Conservation (phyloP, 2,888 invertebrate species). For the Orthosia incerta region DNA sequence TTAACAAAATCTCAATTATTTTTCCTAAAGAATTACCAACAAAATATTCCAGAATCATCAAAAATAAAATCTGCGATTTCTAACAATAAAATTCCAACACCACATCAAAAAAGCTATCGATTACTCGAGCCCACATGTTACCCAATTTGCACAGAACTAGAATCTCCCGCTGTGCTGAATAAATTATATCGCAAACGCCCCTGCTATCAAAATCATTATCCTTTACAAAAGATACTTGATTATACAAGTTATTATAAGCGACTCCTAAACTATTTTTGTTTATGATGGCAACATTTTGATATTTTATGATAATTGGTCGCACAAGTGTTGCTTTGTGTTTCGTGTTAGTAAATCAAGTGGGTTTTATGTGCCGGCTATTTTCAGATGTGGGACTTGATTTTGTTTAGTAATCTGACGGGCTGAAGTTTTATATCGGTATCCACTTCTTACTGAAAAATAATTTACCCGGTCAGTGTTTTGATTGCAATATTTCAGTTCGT, state of each 20-base stretch:
- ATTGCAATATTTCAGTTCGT: no score
- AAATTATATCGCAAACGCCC: constrained; percentile 85
- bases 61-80: neutral
- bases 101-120: constrained; percentile 72
- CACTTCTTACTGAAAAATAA: no score
- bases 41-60: no score
- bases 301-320: constrained; percentile 79
- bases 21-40: neutral
- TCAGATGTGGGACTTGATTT: neutral
- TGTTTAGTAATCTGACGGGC: neutral
- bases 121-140: constrained; percentile 84
- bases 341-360: constrained; percentile 31
- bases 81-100: constrained; percentile 31
- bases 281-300: constrained; percentile 69
- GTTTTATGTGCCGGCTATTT: constrained; percentile 40
- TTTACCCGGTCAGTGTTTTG: no score
- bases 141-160: constrained; percentile 85
- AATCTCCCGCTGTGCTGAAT: constrained; percentile 87
- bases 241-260: constrained; percentile 80
- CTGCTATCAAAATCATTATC: constrained; percentile 81
- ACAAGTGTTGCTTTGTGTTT: constrained; percentile 73
- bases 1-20: neutral
- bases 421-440: neutral
- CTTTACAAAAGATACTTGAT: constrained; percentile 86
- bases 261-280: constrained; percentile 72